phyloP scores from a whole-genome alignment of 2,113 vertebrate genomes.

The Cephalopterus ornatus region DNA sequence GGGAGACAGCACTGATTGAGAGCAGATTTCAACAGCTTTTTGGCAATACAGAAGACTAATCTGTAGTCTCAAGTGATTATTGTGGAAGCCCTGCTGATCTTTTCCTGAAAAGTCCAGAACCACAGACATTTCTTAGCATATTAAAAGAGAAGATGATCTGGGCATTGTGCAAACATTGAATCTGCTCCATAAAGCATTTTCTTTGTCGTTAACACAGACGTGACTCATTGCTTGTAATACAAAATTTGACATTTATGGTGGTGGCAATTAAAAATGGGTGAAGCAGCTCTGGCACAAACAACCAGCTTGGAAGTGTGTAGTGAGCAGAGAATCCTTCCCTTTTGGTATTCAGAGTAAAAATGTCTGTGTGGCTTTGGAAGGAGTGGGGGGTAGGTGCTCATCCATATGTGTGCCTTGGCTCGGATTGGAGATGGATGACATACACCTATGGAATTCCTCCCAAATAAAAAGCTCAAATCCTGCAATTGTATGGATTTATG shows the following conservation, averaged over 20 bases:
- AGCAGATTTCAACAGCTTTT: conserved; percentile 37
- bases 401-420: background rate
- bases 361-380: background rate
- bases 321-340: background rate
- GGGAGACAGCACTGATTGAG: conserved; percentile 5
- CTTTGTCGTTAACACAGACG: conserved; percentile 51
- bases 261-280: conserved; percentile 7
- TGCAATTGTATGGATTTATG: background rate
- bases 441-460: background rate
- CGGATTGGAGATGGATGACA: background rate
- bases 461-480: background rate
- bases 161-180: conserved; percentile 23
- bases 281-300: conserved; percentile 32
- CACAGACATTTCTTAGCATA: conserved; percentile 30
- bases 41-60: background rate
- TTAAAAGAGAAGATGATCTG: conserved; percentile 15
- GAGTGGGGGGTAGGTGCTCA: background rate
- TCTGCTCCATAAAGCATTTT: conserved; percentile 36
- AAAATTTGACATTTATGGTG: conserved; percentile 21
- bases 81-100: conserved; percentile 24
- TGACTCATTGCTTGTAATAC: conserved; percentile 40
- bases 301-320: background rate
- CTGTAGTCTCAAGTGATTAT: conserved; percentile 36
- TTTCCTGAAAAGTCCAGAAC: conserved; percentile 62
- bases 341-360: background rate